Percentiles rank a stretch among this genome's conserved stretches.
phyloP scores from a whole-genome alignment of 2,888 invertebrate genomes.

The Autographa pulchrina region DNA sequence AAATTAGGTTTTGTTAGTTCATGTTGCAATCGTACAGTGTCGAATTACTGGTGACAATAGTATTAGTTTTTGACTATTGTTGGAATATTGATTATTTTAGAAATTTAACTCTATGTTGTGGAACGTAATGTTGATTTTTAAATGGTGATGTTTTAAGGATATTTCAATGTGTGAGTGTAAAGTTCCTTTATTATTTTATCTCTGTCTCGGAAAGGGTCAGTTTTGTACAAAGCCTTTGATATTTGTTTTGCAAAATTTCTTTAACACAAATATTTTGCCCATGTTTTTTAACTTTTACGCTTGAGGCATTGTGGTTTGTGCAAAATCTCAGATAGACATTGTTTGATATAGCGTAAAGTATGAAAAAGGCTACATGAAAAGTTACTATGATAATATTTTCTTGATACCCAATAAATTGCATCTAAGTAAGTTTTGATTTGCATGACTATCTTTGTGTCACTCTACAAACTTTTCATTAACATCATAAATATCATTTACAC shows the following conservation, averaged over 20 bases:
- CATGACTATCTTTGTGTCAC: no score
- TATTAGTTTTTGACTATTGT: conserved; percentile 57
- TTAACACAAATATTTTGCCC: conserved; percentile 12
- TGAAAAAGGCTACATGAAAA: no score
- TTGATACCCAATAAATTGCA: no score
- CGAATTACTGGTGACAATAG: conserved; percentile 63
- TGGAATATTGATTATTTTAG: conserved; percentile 1
- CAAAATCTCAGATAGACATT: no score
- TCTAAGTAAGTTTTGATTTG: no score
- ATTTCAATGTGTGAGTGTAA: conserved; percentile 16
- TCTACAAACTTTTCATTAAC: no score
- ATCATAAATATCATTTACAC: no score
- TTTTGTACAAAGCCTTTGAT: conserved; percentile 39
- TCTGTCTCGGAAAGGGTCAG: conserved; percentile 41
- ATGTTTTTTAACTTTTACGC: neutral
- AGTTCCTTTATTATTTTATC: conserved; percentile 46
- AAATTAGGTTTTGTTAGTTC: conserved; percentile 18
- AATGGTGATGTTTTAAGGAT: neutral
- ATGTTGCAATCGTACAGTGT: conserved; percentile 59
- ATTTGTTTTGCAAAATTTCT: conserved; percentile 43
- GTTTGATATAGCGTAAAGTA: no score
- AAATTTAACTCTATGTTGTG: conserved; percentile 25
- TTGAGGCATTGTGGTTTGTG: no score
- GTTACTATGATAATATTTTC: no score
- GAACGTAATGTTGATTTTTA: neutral